Conservation (phyloP, 2,113 vertebrate genomes). For the Charina bottae region DNA sequence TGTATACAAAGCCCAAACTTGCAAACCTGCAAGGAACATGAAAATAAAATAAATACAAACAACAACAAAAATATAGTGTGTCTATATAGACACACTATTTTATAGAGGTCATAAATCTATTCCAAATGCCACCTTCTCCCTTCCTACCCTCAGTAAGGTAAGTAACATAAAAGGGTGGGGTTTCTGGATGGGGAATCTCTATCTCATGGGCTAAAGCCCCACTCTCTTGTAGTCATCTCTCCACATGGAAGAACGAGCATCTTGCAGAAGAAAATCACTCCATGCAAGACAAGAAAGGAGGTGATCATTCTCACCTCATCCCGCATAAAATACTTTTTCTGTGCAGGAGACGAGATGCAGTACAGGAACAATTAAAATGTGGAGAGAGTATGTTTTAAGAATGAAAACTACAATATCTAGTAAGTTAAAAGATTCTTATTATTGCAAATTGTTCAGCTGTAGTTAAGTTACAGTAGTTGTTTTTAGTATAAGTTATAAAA, state of each 20-base stretch:
- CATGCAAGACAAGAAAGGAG: not conserved
- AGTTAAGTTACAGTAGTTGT: no score
- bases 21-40: not conserved
- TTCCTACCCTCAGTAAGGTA: not conserved
- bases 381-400: not conserved
- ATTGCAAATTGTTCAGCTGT: not conserved
- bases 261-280: no score
- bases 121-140: not conserved
- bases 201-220: not conserved
- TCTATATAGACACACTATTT: not conserved
- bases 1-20: not conserved
- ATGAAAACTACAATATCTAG: not conserved
- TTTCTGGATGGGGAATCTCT: not conserved
- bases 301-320: not conserved
- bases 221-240: not conserved
- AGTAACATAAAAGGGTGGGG: not conserved
- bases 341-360: not conserved
- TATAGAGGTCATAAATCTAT: not conserved
- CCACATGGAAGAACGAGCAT: not conserved
- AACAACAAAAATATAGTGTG: not conserved
- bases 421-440: not conserved
- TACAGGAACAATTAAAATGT: not conserved
- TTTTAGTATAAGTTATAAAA: not conserved
- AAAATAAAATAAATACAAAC: not conserved
- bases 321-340: not conserved